phyloP scores from a whole-genome alignment of 2,888 invertebrate genomes.

The Cryptops parisi region DNA sequence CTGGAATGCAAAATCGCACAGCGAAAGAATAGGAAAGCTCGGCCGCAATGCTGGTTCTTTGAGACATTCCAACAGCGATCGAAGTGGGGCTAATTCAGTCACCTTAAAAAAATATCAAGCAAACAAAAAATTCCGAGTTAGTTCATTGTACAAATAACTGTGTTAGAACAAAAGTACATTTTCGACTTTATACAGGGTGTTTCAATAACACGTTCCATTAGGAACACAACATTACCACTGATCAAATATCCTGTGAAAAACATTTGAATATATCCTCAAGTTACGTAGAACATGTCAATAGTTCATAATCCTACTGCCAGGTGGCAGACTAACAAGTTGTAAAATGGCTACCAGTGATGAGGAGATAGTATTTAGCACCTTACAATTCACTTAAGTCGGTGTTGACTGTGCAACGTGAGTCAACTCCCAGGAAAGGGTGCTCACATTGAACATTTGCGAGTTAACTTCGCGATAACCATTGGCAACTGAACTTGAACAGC shows the following conservation, averaged over 20 bases:
- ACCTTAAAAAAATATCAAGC: conserved; percentile 40
- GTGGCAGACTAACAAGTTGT: background rate
- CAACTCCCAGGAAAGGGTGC: background rate
- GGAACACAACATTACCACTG: background rate
- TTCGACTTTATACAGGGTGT: background rate
- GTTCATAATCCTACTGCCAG: background rate
- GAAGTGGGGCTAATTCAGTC: conserved; percentile 86
- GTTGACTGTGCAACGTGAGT: background rate
- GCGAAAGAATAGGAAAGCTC: conserved; percentile 79
- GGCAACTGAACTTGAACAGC: background rate
- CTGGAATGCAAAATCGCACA: conserved; percentile 91
- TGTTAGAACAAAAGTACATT: no score
- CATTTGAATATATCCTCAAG: conserved; percentile 3
- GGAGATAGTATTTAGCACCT: background rate
- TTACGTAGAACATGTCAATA: conserved; percentile 9
- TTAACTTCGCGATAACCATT: background rate
- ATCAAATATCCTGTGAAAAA: background rate
- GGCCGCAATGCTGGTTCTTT: conserved; percentile 78
- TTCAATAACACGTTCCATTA: background rate
- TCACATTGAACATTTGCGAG: background rate
- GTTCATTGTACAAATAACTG: no score
- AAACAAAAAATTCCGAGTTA: no score
- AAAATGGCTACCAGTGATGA: background rate
- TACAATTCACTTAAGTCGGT: background rate
- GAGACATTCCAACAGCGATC: conserved; percentile 88